phyloP scores from a whole-genome alignment of 2,888 invertebrate genomes.

The Elegia similella region DNA sequence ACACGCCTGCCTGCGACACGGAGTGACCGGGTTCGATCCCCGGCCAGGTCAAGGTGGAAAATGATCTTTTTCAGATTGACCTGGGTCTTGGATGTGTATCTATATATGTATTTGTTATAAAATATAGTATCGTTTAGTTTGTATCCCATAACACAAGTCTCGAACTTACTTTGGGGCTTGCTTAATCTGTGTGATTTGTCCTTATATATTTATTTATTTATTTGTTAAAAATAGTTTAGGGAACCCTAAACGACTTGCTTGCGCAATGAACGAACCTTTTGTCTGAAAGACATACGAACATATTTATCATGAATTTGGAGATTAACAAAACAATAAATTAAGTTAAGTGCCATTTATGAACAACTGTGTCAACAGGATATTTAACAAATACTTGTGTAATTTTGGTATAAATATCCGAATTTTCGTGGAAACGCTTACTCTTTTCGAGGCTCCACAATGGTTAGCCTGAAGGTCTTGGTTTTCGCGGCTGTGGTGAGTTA shows the following conservation, averaged over 20 bases:
- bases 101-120: too few species aligned
- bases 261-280: neutral
- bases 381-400: neutral
- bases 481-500: neutral
- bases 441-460: neutral
- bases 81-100: too few species aligned
- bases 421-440: neutral
- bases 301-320: neutral
- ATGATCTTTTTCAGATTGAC: too few species aligned
- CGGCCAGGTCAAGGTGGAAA: too few species aligned
- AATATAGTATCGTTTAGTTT: too few species aligned
- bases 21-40: too few species aligned
- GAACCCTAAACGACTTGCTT: neutral
- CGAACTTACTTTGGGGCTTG: too few species aligned
- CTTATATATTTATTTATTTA: too few species aligned
- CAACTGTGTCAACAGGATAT: neutral
- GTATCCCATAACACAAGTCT: too few species aligned
- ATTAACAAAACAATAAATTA: slow-evolving; percentile 1
- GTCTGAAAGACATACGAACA: neutral
- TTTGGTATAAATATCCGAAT: neutral
- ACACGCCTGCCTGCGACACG: too few species aligned
- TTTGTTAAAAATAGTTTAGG: too few species aligned
- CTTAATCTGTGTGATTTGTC: too few species aligned
- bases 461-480: neutral
- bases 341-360: neutral